Evolutionary conservation across 2,113 vertebrate genomes (phyloP), one percentile per base, ranked within the genome.

Genomic region (Galbula dea): DNA sequence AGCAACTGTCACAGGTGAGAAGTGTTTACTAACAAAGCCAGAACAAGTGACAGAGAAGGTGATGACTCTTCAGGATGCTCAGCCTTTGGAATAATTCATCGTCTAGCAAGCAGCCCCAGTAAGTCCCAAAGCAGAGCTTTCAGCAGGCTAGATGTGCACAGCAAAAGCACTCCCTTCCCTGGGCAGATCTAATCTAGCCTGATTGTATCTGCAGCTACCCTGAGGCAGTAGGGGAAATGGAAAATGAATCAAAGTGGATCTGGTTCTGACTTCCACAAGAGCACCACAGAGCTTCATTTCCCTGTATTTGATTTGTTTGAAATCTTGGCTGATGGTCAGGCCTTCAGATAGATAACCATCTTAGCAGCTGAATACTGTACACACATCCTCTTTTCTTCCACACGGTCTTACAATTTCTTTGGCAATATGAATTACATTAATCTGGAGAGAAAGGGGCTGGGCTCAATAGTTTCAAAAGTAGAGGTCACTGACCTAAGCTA

Each of bases 1-100:
- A 96, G 85, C 1, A 5, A 75, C 93, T 94, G 93, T 95, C 95
- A 95, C 94, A 96, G 88, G 93, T 96, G 88, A 96, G 94, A 95
- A 91, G 82, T 93, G 91, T 96, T 97, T 95, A 94, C 94, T 90
- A 94, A 96, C 94, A 96, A 95, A 95, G 88, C 69, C 83, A 71
- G 91, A 96, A 93, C 72, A 83, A 96, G 93, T 89, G 94, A 93
- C 81, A 95, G 68, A 81, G 88, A 80, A 91, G 93, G 91, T 92
- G 83, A 95, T 85, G 68, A 83, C 83, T 95, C 81, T 74, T 88
- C 89, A 86, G 85, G 90, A 89, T 87, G 75, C 71, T 93, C 92
- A 96, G 91, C 21, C 66, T 88, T 82, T 75, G 86, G 74, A 90
- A 94, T 93, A 96, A 95, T 93, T 95, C 43, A 89, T 88, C 63